These are phyloP conservation scores for Eutrigla gurnardus DNA, from an alignment of 2,797 vertebrate species.

Conservation along the genomic window DNA sequence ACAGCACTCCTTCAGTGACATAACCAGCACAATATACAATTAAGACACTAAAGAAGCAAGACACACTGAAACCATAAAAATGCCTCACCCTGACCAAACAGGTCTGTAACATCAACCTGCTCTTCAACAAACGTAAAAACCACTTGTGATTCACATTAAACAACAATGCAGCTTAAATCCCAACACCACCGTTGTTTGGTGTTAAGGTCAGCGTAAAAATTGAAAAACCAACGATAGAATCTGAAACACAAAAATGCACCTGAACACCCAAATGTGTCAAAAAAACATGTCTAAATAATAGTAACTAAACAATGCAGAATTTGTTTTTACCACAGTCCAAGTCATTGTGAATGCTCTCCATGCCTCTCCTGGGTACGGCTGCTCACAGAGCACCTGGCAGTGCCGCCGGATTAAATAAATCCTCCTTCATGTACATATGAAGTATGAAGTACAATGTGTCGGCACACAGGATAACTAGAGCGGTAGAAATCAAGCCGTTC, in stretches of 20 bases:
- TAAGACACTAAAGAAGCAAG: background rate
- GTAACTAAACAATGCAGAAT: constrained; percentile 3
- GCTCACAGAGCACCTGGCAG: constrained; percentile 26
- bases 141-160: constrained; percentile 30
- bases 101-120: constrained; percentile 24
- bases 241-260: constrained; percentile 1
- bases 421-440: constrained; percentile 39
- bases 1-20: background rate
- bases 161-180: constrained; percentile 34
- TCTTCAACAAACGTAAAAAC: constrained; percentile 25
- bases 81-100: constrained; percentile 26
- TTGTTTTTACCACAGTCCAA: constrained; percentile 14
- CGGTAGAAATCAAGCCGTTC: constrained; percentile 27
- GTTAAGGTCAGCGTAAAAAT: background rate
- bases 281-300: constrained; percentile 15
- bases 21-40: background rate
- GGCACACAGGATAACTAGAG: constrained; percentile 24
- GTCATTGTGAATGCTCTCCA: constrained; percentile 1
- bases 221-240: background rate
- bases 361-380: constrained; percentile 9
- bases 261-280: constrained; percentile 5
- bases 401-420: constrained; percentile 60
- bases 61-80: background rate
- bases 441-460: constrained; percentile 32
- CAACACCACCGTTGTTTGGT: constrained; percentile 17